Conservation (phyloP, 2,888 invertebrate species). For the Brassicogethes aeneus region DNA sequence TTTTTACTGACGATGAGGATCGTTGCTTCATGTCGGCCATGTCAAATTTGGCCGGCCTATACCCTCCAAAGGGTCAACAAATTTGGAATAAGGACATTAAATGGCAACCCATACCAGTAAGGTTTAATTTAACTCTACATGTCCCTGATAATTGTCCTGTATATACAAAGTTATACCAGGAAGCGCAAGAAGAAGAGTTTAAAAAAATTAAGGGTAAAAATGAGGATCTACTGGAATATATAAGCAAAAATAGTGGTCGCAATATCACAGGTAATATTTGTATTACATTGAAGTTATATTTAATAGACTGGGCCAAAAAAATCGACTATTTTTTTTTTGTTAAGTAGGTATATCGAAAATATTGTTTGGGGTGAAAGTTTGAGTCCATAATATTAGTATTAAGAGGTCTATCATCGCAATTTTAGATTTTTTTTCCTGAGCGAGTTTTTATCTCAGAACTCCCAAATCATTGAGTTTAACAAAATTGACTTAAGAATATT, state of each 20-base stretch:
- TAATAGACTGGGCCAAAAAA: too few relatives aligned
- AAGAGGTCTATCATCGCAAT: too few relatives aligned
- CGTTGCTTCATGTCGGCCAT: not conserved
- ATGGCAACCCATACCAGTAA: slow-evolving; percentile 1
- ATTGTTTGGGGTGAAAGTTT: too few relatives aligned
- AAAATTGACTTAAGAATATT: too few relatives aligned
- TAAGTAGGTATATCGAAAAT: too few relatives aligned
- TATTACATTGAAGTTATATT: too few relatives aligned
- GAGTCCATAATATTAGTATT: too few relatives aligned
- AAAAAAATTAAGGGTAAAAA: not conserved
- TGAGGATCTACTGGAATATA: not conserved
- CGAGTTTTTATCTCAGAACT: too few relatives aligned
- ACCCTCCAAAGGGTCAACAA: not conserved
- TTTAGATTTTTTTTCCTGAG: too few relatives aligned
- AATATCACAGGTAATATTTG: not conserved
- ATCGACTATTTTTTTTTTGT: too few relatives aligned
- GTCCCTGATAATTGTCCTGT: not conserved
- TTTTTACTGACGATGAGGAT: not conserved
- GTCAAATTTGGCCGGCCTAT: not conserved
- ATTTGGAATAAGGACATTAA: not conserved
- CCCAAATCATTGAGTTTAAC: too few relatives aligned
- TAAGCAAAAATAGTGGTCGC: not conserved
- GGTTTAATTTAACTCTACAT: not conserved
- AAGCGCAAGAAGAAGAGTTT: not conserved
- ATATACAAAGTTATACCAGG: not conserved